Evolutionary conservation across 2,797 vertebrate species (phyloP).

Genomic region (Catamblyrhynchus diadema): DNA sequence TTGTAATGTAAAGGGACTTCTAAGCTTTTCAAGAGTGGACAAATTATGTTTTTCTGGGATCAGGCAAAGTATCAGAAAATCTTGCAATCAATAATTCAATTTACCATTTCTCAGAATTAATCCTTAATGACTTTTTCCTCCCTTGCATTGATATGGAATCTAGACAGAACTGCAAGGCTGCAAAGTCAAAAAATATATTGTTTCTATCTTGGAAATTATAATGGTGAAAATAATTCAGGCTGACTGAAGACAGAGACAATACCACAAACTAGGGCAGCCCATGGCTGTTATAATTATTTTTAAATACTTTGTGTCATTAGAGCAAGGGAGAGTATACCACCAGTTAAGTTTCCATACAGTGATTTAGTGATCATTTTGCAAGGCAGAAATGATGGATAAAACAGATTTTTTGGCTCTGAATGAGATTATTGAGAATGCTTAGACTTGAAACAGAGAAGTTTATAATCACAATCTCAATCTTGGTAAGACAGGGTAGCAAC

Average conservation of each 20-base stretch:
- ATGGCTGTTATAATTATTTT: not conserved
- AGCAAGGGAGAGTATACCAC: not conserved
- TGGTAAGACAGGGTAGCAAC: not conserved
- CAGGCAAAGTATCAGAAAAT: not conserved
- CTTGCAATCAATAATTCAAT: not conserved
- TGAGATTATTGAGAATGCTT: not conserved
- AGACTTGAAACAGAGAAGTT: not conserved
- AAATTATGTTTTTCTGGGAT: not conserved
- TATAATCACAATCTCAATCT: not conserved
- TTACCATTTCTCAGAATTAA: conserved; percentile 6
- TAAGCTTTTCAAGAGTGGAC: not conserved
- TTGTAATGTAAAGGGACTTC: not conserved
- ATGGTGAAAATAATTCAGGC: not conserved
- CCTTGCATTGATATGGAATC: not conserved
- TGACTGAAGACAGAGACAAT: not conserved
- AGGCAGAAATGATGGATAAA: not conserved
- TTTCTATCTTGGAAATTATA: not conserved
- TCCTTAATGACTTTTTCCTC: not conserved
- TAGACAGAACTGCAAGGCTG: not conserved
- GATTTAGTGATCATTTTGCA: not conserved
- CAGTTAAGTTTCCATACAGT: not conserved
- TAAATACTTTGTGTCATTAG: not conserved
- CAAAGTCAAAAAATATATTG: not conserved
- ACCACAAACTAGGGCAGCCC: not conserved
- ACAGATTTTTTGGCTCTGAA: not conserved